Evolutionary conservation across 1,140 invertebrate genomes (phyloP).

Genomic region (Bombus consobrinus): DNA sequence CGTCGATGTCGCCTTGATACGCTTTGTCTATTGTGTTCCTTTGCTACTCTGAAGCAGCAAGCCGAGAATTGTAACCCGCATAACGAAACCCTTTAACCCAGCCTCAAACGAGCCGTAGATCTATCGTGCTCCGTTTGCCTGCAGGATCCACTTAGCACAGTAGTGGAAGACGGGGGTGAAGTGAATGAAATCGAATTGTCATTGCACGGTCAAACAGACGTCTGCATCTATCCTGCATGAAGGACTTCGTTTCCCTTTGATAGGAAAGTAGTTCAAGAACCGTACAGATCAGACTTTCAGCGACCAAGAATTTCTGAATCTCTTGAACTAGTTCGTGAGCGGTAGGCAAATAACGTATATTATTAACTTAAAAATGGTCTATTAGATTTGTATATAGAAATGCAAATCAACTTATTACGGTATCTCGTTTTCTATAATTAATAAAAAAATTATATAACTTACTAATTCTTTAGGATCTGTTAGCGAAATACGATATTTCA

Average conservation of each 20-base stretch:
- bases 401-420: too few species aligned
- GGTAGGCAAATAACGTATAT: neutral
- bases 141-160: slow-evolving; percentile 34
- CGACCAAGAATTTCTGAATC: neutral
- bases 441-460: too few species aligned
- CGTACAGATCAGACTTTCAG: neutral
- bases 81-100: slow-evolving; percentile 35
- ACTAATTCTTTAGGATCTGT: too few species aligned
- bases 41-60: neutral
- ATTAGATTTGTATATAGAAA: too few species aligned
- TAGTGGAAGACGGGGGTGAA: slow-evolving; percentile 11
- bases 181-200: slow-evolving; percentile 49
- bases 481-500: too few species aligned
- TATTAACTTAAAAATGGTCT: neutral
- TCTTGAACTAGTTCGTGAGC: neutral
- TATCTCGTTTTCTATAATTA: too few species aligned
- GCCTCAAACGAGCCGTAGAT: slow-evolving; percentile 31
- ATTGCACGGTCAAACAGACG: slow-evolving; percentile 51
- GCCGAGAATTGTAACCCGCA: neutral
- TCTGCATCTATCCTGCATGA: slow-evolving; percentile 1
- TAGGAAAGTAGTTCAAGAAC: slow-evolving; percentile 41
- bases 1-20: neutral
- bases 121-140: slow-evolving; percentile 43
- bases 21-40: neutral
- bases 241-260: slow-evolving; percentile 31